Base-by-base conservation (phyloP, 2,113 vertebrate species). In the Cettia cetti region DNA sequence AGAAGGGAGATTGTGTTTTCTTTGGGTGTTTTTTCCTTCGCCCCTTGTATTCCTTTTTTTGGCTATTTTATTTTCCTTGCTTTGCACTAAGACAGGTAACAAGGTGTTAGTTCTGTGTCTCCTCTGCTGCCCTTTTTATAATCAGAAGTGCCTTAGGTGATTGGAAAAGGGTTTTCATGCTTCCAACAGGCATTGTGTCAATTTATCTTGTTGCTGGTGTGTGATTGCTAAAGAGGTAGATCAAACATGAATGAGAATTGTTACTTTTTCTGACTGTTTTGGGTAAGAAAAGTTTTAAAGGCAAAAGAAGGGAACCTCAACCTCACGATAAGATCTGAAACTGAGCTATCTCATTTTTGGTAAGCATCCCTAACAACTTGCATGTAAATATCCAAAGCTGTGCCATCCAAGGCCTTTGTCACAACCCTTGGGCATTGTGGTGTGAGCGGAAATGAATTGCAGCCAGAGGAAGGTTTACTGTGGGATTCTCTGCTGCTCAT, bases 11-110 rank as follows among this genome's bases (percentile, higher is more conserved):
- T 35, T 35, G 18, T 49, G 13, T 6, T 44, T 37, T 79, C 5
- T n/a, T n/a, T 40, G 7, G 15, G 10, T 42, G 11, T 54, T 65
- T 16, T 2, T 28, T 13, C 1, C 12, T 7, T 61, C 2, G 4
- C 7, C 9, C 3, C 5, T 70, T 40, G 11, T 59, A 27, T 71
- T 89, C 13, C 6, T 56, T 54, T 80, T 57, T 27, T 15, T 20
- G 1, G 30, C 21, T 28, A 16, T 78, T 60, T 21, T 8, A 23
- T 13, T 70, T 52, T 15, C 23, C 7, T 15, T 35, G 6, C 16
- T 74, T 88, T 56, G 13, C 47, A 42, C 33, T 5, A 12, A 40
- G 63, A n/a, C 24, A 50, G 15, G 28, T 82, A 78, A 33, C 22
- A 60, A 37, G 20, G 9, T 84, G 26, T 77, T 52, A 53, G 7